Conservation (phyloP, 2,797 vertebrate species). For the Lagorchestes hirsutus region DNA sequence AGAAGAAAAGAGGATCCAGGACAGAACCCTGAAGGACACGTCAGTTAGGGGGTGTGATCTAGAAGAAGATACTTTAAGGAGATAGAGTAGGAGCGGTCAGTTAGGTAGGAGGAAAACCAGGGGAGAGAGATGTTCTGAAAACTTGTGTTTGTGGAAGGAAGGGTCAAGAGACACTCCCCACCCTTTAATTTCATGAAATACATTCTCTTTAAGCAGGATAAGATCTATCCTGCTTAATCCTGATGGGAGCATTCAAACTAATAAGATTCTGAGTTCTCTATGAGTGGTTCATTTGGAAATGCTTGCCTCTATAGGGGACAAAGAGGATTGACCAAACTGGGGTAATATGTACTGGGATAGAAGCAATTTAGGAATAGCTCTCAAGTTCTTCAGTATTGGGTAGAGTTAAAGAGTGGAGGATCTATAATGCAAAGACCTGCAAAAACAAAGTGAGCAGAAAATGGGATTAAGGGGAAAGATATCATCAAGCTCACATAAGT, state of each 20-base stretch:
- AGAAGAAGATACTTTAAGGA: background rate
- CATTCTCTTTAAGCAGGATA: background rate
- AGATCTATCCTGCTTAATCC: background rate
- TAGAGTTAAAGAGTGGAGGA: background rate
- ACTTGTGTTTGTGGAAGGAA: background rate
- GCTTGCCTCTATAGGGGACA: background rate
- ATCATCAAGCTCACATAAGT: background rate
- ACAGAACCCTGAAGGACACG: too few species aligned
- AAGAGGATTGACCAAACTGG: conserved; percentile 21
- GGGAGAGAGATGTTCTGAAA: background rate
- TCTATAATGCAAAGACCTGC: background rate
- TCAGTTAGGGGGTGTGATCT: background rate
- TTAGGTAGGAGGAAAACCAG: background rate
- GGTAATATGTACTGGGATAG: background rate
- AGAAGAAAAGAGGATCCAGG: background rate
- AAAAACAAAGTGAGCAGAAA: background rate
- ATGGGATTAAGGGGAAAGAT: background rate
- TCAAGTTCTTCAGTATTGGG: background rate
- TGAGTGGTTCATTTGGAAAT: background rate
- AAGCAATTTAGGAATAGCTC: background rate
- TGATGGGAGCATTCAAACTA: background rate
- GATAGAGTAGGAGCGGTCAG: too few species aligned
- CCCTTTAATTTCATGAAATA: background rate
- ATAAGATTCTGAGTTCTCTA: background rate
- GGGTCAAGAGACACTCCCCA: background rate